Evolutionary conservation across 2,113 vertebrate species (phyloP).

Genomic region (Cnemophilus loriae): DNA sequence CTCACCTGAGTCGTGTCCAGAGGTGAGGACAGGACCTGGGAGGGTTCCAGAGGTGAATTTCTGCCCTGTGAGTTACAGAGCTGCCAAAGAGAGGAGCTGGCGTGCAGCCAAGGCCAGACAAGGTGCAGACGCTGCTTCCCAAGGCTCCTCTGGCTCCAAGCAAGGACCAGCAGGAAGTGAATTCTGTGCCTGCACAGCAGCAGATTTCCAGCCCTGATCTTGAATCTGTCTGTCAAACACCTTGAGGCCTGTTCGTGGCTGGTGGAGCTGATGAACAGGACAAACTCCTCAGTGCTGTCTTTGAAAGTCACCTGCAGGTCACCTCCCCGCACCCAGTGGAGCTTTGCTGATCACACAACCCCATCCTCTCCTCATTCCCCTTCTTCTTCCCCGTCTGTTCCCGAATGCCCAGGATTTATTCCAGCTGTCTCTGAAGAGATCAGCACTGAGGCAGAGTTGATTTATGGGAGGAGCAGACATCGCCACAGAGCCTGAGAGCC

Average conservation of each 20-base stretch:
- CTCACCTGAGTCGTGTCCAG: fast-evolving
- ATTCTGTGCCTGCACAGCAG: background rate
- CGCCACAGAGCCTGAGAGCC: background rate
- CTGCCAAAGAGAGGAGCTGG: background rate
- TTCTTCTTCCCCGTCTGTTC: background rate
- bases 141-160: background rate
- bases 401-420: background rate
- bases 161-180: background rate
- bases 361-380: background rate
- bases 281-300: background rate
- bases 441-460: background rate
- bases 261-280: background rate
- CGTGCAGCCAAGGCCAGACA: background rate
- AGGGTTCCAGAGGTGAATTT: background rate
- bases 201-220: background rate
- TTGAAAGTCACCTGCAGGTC: background rate
- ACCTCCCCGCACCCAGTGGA: background rate
- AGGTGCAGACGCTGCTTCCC: background rate
- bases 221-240: background rate
- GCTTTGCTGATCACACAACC: background rate
- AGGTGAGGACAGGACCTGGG: background rate
- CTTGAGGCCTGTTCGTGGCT: background rate
- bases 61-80: background rate
- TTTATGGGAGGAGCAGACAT: background rate
- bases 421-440: background rate